Evolutionary conservation across 2,113 vertebrate genomes (phyloP), one percentile per base, ranked within the genome.

Genomic region (Nematolebias whitei): DNA sequence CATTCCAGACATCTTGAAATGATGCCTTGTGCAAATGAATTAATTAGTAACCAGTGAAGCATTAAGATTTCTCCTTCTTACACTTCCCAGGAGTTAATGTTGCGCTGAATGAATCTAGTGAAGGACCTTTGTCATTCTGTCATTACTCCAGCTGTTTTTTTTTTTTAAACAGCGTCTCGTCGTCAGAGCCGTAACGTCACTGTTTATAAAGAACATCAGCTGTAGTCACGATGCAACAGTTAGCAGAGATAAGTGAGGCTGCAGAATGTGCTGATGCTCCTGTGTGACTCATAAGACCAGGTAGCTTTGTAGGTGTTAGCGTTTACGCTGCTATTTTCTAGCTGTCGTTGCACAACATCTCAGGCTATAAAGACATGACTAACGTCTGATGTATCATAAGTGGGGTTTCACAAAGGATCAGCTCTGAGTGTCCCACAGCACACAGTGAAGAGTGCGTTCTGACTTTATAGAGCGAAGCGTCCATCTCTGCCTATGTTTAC

Each of bases 71-170:
- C 56, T 45, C 74, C 67, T 54, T 24, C 70, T 67, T 74, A 61
- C 69, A 60, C 56, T 84, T 88, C 79, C 82, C 60, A 53, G 41
- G 74, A 87, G 75, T 85, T 90, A 86, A 88, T 83, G 73, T 71
- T 39, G 76, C 53, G 8, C 71, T 24, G 58, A 62, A 84, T 76
- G 47, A 70, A 79, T 84, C 79, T 63, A 53, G 68, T 40, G 18
- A 47, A 39, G 69, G 60, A 49, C 48, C 47, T 52, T 29, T 47
- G 75, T 60, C 69, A 54, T 62, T 81, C 78, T 71, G 71, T 65
- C 71, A 52, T 9, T 16, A 49, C 12, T 26, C 51, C 72, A 58
- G 75, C 68, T 64, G 47, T 19, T 41, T 44, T 69, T 35, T 35
- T 6, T 35, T 47, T 47, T 47, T 23, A 3, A 15, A 35, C 26